Conservation (phyloP, 2,113 vertebrate genomes). For the Empidonax alnorum region DNA sequence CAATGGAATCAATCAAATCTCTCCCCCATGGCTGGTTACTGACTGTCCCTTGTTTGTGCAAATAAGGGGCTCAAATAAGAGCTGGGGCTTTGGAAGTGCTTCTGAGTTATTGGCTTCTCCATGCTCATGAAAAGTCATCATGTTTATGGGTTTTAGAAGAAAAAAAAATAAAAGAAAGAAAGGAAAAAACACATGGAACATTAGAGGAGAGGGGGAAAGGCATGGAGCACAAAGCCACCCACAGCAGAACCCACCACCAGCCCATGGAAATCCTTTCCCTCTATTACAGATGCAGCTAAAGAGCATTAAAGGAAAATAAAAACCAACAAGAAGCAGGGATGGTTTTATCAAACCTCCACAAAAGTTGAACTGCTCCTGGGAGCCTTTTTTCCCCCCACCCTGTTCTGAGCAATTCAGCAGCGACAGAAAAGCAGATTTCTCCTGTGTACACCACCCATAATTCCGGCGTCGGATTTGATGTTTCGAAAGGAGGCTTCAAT, state of each 20-base stretch:
- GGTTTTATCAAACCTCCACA: conserved; percentile 7
- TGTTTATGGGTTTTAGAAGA: neutral
- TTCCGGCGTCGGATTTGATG: neutral
- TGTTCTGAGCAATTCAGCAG: neutral
- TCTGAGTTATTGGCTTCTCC: neutral
- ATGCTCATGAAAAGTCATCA: conserved; percentile 43
- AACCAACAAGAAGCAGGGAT: neutral
- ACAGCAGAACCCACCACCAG: neutral
- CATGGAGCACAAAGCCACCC: neutral
- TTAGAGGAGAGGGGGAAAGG: neutral
- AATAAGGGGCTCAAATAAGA: neutral
- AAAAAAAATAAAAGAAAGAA: neutral
- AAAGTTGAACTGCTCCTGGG: neutral
- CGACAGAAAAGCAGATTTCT: neutral
- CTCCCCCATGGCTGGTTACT: conserved; percentile 37
- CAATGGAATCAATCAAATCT: conserved; percentile 42
- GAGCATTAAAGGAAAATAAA: neutral
- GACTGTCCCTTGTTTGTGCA: conserved; percentile 38
- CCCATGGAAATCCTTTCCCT: conserved; percentile 1
- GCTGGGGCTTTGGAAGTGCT: neutral
- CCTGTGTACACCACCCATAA: neutral
- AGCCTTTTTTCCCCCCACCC: neutral
- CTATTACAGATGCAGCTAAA: neutral
- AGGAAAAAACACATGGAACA: neutral
- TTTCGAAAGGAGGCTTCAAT: conserved; percentile 1